These are phyloP conservation scores for Drosophila orena DNA, from an alignment of 1,140 invertebrate genomes.

Conservation along the genomic window DNA sequence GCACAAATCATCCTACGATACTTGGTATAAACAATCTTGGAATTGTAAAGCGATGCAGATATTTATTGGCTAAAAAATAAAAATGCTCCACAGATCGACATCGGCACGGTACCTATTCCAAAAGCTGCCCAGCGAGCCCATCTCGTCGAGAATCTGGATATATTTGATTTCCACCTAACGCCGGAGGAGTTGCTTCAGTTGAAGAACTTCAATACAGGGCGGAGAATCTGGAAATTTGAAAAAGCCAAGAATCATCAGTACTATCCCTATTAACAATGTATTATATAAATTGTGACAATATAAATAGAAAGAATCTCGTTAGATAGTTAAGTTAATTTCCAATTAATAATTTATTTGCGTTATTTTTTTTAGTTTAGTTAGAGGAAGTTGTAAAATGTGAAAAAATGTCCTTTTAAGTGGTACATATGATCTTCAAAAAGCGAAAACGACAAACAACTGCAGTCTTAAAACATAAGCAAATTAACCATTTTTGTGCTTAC, in stretches of 20 bases:
- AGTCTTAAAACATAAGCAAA: background rate
- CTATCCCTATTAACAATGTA: slow-evolving; percentile 39
- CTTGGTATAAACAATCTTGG: slow-evolving; percentile 66
- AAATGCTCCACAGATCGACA: slow-evolving; percentile 87
- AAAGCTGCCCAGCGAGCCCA: slow-evolving; percentile 91
- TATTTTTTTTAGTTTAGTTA: no score
- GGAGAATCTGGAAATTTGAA: slow-evolving; percentile 54
- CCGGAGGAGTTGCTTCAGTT: slow-evolving; percentile 87
- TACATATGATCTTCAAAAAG: no score
- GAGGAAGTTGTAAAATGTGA: no score
- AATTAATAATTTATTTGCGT: background rate
- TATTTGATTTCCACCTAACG: slow-evolving; percentile 91
- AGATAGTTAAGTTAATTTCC: background rate
- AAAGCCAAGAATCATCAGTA: slow-evolving; percentile 55
- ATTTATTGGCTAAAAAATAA: slow-evolving; percentile 6
- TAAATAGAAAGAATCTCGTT: background rate
- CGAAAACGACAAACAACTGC: no score
- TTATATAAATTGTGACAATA: background rate
- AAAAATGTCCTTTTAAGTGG: no score
- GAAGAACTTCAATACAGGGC: slow-evolving; percentile 86
- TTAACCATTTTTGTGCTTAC: background rate
- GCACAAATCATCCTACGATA: slow-evolving; percentile 90
- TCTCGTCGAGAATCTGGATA: slow-evolving; percentile 90
- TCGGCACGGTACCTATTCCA: slow-evolving; percentile 91
- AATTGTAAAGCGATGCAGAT: background rate